These are phyloP conservation scores for Drosophila fulvimacula DNA, from an alignment of 2,888 invertebrate genomes.

Conservation along the genomic window DNA sequence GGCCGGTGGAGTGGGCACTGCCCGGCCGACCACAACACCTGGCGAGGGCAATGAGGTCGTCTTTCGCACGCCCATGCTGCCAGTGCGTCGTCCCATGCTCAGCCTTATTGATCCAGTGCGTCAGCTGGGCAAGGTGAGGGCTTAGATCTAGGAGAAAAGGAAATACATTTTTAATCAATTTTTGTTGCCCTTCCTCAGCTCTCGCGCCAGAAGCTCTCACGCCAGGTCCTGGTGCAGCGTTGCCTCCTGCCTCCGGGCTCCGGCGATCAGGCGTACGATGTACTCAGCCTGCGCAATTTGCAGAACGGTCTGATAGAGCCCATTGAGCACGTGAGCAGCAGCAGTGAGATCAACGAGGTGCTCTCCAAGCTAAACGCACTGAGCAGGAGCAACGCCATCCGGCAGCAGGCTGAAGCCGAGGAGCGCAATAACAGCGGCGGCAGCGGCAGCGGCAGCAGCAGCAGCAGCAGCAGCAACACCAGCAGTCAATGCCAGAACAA, in stretches of 20 bases:
- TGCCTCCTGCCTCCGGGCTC: conserved; percentile 86
- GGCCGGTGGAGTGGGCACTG: conserved; percentile 7
- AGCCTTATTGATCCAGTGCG: conserved; percentile 81
- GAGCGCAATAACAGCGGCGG: no score
- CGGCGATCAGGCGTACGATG: conserved; percentile 67
- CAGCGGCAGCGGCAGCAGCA: not conserved
- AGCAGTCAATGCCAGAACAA: not conserved
- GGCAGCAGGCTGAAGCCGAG: not conserved
- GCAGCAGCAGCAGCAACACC: not conserved
- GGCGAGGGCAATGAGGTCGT: conserved; percentile 42
- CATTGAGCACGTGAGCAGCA: conserved; percentile 45
- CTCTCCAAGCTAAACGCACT: no score
- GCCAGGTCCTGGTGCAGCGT: conserved; percentile 90
- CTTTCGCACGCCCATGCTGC: conserved; percentile 68
- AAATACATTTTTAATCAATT: no score
- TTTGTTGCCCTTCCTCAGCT: conserved; percentile 53
- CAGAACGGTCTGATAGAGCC: conserved; percentile 73
- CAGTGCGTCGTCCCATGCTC: conserved; percentile 78
- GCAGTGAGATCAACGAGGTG: not conserved
- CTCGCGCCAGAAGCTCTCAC: conserved; percentile 80
- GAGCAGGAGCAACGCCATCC: not conserved
- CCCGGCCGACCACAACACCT: not conserved
- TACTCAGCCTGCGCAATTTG: conserved; percentile 70
- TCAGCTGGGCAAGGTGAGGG: conserved; percentile 74
- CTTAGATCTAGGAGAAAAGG: no score